Evolutionary conservation across 2,113 vertebrate genomes (phyloP), one percentile per base, ranked within the genome.

Genomic region (Cinclus mexicanus): DNA sequence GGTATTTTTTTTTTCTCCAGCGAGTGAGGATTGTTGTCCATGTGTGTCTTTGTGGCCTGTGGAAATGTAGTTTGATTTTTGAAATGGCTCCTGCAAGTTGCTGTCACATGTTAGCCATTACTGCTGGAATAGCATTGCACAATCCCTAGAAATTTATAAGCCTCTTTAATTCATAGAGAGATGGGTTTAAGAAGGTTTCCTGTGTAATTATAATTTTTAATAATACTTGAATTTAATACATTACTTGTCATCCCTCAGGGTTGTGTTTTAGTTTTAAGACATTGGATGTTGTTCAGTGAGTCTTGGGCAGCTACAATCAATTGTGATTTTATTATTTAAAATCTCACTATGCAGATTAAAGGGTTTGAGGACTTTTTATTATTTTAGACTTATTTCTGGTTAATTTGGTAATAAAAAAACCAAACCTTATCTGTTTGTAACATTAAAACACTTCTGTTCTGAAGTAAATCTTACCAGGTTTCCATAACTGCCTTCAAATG

Each of bases 161-260:
- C 83, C 83, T 92, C 89, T 95, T 90, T 90, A 92, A 83, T 92
- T 97, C 86, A 44, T 49, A 47, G 80, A 90, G 86, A 77, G 80
- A 68, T 70, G 80, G 56, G 47, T 65, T 93, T 92, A n/a, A 74
- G 72, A 74, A 93, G 52, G 89, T 77, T 96, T 93, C 55, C 50
- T 67, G 0, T 31, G 47, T 67, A 71, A 70, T 94, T 93, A 83
- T 24, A 1, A 3, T 81, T 94, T 78, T 63, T 83, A 87, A 55
- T 92, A 78, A 71, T 56, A 23, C 71, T 93, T 67, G 83, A 92
- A 67, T 12, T 65, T 70, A 71, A 49, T 55, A 13, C 4, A 0
- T 70, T 61, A 3, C 21, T 83, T 35, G 15, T 39, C 15, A 2
- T 59, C 46, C 76, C 75, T 88, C n/a, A 12, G 31, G 65, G 22